phyloP scores from a whole-genome alignment of 2,113 vertebrate genomes.

The Meleagris gallopavo region DNA sequence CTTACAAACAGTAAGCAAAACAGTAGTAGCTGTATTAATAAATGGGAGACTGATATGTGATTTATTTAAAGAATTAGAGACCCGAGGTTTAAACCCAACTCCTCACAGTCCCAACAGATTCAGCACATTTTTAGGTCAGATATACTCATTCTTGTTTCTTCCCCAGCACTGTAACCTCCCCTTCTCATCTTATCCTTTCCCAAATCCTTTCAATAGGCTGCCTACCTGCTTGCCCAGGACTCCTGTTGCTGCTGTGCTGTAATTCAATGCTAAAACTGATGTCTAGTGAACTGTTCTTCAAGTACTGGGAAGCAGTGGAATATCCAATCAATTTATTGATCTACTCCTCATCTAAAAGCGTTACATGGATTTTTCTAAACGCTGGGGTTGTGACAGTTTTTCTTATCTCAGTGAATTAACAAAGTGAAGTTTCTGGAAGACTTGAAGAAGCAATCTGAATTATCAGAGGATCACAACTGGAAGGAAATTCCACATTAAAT shows the following conservation, averaged over 20 bases:
- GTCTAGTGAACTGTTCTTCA: not conserved
- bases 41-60: not conserved
- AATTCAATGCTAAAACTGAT: not conserved
- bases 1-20: not conserved
- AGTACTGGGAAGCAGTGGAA: not conserved
- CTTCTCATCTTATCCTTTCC: not conserved
- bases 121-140: not conserved
- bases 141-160: not conserved
- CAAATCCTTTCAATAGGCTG: not conserved
- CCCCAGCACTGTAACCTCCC: not conserved
- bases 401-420: not conserved
- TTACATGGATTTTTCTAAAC: not conserved
- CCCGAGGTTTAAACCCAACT: not conserved
- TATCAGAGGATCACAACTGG: not conserved
- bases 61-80: not conserved
- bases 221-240: not conserved
- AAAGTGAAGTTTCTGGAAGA: not conserved
- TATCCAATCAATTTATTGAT: not conserved
- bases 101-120: not conserved
- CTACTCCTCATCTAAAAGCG: not conserved
- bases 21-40: not conserved
- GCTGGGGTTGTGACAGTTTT: not conserved
- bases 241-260: not conserved
- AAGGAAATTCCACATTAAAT: not conserved
- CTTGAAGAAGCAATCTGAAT: not conserved